phyloP scores from a whole-genome alignment of 2,888 invertebrate species.

The Hirtodrosophila alboralis region DNA sequence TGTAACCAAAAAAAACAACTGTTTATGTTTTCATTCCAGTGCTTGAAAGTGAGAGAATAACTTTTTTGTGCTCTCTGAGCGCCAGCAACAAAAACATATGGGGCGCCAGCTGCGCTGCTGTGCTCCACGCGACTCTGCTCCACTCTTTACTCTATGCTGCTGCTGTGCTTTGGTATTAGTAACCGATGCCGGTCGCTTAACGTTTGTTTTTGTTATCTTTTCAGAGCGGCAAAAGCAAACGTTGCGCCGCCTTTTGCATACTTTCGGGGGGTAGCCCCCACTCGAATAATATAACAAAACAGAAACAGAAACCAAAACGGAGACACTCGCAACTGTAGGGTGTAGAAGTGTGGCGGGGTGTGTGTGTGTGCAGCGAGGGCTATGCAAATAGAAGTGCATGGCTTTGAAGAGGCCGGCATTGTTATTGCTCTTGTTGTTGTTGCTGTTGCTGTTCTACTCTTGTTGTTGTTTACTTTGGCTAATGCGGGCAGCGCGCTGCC shows the following conservation, averaged over 20 bases:
- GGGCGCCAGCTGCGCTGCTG: slow-evolving; percentile 13
- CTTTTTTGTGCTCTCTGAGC: slow-evolving; percentile 17
- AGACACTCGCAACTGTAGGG: background rate
- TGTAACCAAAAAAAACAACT: slow-evolving; percentile 54
- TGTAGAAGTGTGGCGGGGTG: too few relatives aligned
- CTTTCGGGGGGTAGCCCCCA: slow-evolving; percentile 61
- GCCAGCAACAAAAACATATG: slow-evolving; percentile 43
- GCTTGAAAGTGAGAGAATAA: slow-evolving; percentile 27
- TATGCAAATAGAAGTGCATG: slow-evolving; percentile 57
- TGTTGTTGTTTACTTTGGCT: slow-evolving; percentile 54
- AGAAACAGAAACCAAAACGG: background rate
- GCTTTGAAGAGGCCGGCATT: slow-evolving; percentile 46
- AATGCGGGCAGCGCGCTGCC: slow-evolving; percentile 60
- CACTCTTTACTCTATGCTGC: slow-evolving; percentile 17
- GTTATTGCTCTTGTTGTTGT: slow-evolving; percentile 39
- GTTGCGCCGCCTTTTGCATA: slow-evolving; percentile 63
- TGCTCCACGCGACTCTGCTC: too few relatives aligned
- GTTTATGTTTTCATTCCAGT: slow-evolving; percentile 69
- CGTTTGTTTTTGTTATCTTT: slow-evolving; percentile 71
- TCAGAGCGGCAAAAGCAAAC: slow-evolving; percentile 27
- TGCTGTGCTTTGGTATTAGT: slow-evolving; percentile 39
- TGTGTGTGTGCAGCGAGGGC: slow-evolving; percentile 13
- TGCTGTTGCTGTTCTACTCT: slow-evolving; percentile 23
- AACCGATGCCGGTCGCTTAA: slow-evolving; percentile 57
- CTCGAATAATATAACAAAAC: background rate